phyloP scores from a whole-genome alignment of 1,140 invertebrate genomes.

The Drosophila repleta region DNA sequence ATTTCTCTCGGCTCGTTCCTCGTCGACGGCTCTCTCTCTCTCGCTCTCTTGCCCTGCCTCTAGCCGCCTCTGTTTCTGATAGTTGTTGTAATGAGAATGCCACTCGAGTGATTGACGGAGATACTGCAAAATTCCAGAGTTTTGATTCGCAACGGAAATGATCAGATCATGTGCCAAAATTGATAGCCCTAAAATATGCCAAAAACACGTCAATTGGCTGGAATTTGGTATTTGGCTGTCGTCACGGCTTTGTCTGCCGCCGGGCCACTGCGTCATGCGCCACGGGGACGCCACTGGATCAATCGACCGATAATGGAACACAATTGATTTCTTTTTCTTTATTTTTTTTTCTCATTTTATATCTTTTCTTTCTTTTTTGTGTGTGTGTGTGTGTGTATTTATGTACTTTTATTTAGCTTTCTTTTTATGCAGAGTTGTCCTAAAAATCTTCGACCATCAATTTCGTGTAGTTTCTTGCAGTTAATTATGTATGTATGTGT shows the following conservation, averaged over 20 bases:
- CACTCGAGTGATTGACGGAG: constrained; percentile 50
- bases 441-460: constrained; percentile 33
- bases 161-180: constrained; percentile 62
- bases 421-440: constrained; percentile 48
- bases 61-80: constrained; percentile 16
- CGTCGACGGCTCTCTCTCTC: no score
- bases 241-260: constrained; percentile 60
- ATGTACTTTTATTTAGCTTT: constrained; percentile 45
- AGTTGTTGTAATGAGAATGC: constrained; percentile 29
- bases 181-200: neutral
- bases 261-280: constrained; percentile 60
- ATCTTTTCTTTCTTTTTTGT: no score
- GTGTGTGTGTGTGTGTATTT: constrained; percentile 9
- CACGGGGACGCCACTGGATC: constrained; percentile 62
- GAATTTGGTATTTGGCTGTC: constrained; percentile 71
- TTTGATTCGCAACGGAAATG: constrained; percentile 43
- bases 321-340: no score
- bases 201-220: constrained; percentile 67
- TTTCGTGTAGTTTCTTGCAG: constrained; percentile 29
- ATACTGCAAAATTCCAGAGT: constrained; percentile 57
- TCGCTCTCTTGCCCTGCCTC: no score
- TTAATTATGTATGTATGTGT: constrained; percentile 24
- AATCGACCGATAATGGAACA: no score
- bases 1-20: no score
- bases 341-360: no score